Percentiles rank a stretch among this genome's conserved stretches.
phyloP scores from a whole-genome alignment of 2,888 invertebrate species.

The Lapara coniferarum region DNA sequence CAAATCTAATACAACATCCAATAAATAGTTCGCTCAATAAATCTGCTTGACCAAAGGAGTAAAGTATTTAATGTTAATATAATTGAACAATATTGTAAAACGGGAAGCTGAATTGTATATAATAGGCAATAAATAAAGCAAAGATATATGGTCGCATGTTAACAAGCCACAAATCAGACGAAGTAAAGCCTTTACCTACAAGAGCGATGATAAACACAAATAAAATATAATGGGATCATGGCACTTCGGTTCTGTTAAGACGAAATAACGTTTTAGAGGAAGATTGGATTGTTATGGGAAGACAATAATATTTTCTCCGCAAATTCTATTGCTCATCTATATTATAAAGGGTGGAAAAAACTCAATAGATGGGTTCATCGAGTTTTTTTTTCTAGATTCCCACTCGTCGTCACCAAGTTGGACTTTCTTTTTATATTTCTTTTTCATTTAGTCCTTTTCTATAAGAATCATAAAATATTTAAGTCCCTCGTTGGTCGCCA shows the following conservation, averaged over 20 bases:
- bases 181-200: constrained; percentile 13
- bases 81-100: constrained; percentile 23
- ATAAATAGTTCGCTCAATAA: constrained; percentile 16
- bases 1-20: background rate
- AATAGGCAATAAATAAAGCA: constrained; percentile 30
- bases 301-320: too few species aligned
- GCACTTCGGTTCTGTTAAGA: constrained; percentile 4
- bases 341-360: too few species aligned
- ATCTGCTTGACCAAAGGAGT: constrained; percentile 2
- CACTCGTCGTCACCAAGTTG: too few species aligned
- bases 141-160: constrained; percentile 38
- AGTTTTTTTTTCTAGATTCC: too few species aligned
- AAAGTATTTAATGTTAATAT: constrained; percentile 16
- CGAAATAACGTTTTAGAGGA: background rate
- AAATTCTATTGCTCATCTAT: too few species aligned
- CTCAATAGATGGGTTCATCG: too few species aligned
- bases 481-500: too few species aligned
- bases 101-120: constrained; percentile 22
- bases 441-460: too few species aligned
- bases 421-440: too few species aligned
- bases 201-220: constrained; percentile 20
- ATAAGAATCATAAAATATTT: too few species aligned
- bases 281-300: background rate
- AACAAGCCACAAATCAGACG: constrained; percentile 33
- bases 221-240: constrained; percentile 7